These are phyloP conservation scores for Grantiella picta DNA, from an alignment of 2,113 vertebrate genomes.

Conservation along the genomic window DNA sequence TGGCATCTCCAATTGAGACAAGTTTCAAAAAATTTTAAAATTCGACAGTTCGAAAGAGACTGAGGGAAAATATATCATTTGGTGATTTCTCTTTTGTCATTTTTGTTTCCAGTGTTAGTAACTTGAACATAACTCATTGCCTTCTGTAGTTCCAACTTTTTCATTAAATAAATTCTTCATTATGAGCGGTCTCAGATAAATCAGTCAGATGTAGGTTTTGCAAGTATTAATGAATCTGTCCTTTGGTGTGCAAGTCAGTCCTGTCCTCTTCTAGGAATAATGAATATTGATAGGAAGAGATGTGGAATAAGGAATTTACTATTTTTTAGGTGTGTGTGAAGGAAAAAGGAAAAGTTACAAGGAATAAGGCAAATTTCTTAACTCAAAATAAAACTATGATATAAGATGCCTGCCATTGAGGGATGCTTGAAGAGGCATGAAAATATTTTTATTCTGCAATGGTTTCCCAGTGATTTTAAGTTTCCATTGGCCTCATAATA, in stretches of 20 bases:
- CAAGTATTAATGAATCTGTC: background rate
- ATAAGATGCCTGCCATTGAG: background rate
- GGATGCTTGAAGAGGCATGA: background rate
- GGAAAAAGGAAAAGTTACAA: background rate
- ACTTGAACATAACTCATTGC: background rate
- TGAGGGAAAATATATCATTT: background rate
- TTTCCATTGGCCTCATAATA: background rate
- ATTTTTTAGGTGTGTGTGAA: background rate
- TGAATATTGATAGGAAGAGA: background rate
- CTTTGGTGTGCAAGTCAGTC: background rate
- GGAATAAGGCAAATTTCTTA: background rate
- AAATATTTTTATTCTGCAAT: background rate
- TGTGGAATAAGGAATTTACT: background rate
- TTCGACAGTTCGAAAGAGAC: background rate
- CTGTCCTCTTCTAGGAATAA: background rate
- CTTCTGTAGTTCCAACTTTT: background rate
- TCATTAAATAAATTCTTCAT: background rate
- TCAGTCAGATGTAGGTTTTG: background rate
- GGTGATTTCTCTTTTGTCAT: background rate
- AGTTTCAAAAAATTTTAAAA: background rate
- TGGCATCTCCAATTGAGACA: background rate
- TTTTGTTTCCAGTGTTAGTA: background rate
- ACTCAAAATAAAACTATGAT: background rate
- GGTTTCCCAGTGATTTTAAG: background rate
- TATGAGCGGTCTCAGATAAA: background rate